A percentile compares a stretch with the other conserved stretches of the same genome.
phyloP scores from a whole-genome alignment of 1,140 invertebrate species.

The Palaemon carinicauda region DNA sequence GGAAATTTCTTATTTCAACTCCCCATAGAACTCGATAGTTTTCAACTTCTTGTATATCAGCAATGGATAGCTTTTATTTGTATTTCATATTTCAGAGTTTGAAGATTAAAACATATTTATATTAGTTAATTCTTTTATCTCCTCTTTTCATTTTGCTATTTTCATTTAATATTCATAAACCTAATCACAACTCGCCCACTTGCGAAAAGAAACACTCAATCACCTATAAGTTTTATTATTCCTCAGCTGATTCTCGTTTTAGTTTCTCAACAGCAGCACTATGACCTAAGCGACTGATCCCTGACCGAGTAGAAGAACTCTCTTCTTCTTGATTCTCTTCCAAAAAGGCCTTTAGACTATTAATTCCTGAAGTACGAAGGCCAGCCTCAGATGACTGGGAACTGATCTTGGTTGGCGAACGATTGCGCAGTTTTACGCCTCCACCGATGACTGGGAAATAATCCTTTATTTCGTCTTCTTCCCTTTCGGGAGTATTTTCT shows the following conservation, averaged over 20 bases:
- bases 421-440: not conserved
- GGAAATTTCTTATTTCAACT: no score
- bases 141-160: no score
- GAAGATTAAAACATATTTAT: no score
- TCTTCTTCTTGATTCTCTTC: not conserved
- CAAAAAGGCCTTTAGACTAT: constrained; percentile 17
- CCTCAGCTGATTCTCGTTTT: not conserved
- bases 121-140: no score
- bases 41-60: no score
- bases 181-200: no score
- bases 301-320: not conserved
- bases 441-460: constrained; percentile 32
- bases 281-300: constrained; percentile 41
- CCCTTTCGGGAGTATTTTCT: not conserved
- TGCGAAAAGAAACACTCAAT: no score
- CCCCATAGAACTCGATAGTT: no score
- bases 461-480: constrained; percentile 3
- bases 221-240: not conserved
- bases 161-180: no score
- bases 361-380: constrained; percentile 12
- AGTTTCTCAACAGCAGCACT: constrained; percentile 43
- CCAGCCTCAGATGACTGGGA: not conserved
- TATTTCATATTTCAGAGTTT: no score
- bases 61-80: no score
- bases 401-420: no score